Evolutionary conservation across 2,888 invertebrate genomes (phyloP), one percentile per base, ranked within the genome.

Genomic region (Hoplodrina blanda): DNA sequence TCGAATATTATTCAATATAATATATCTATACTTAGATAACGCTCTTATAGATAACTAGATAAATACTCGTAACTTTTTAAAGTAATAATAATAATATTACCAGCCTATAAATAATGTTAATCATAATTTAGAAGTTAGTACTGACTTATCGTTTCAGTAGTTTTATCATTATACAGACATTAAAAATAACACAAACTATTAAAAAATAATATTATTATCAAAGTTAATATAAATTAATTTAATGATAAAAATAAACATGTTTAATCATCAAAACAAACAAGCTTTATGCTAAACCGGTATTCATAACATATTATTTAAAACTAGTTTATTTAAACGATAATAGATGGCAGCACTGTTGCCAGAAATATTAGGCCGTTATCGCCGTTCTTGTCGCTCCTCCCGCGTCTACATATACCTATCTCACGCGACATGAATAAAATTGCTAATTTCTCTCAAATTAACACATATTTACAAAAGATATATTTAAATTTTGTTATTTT

Each of bases 311-410:
- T 2, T n/a, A 49, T 55, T 55, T 19, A 61, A 57, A 54, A 53
- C 15, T n/a, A 71, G 57, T 74, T 71, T 20, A 2, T 13, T 0
- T 11, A 59, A 37, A 30, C 17, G 49, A 71, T 37, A 57, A 71
- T 1, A 78, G 78, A 78, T 74, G 74, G 62, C 72, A 44, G 52
- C 72, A 54, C 72, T 49, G 1, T 56, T 19, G 53, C 57, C 44
- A 56, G 25, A 62, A 59, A 57, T 33, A 25, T 53, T 44, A 8
- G 41, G 25, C 11, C 44, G 57, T 30, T 71, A 59, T 62, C 25
- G 30, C 52, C n/a, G n/a, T 78, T 71, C 53, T 62, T 50, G 41
- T 74, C 62, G 33, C 62, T 50, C 72, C 0, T 30, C 6, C 0
- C 13, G n/a, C 25, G 54, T 54, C 50, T 33, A 53, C 17, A 44